Evolutionary conservation across 92 coral and sea anemone genomes (phyloP).

Genomic region (Phymanthus crucifer): DNA sequence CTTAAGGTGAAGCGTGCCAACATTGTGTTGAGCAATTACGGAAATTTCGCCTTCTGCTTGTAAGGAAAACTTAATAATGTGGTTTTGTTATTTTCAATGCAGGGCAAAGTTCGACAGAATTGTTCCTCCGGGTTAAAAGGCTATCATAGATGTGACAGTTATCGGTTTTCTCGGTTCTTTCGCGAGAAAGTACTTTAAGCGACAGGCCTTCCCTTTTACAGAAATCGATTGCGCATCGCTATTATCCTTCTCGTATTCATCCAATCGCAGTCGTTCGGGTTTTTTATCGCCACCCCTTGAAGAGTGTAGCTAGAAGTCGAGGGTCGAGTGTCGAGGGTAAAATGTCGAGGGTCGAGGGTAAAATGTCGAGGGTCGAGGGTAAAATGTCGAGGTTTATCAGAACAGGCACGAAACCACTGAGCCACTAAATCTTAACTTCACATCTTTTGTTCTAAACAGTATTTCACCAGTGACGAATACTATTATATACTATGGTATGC

Average conservation of each 20-base stretch:
- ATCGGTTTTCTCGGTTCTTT: neutral
- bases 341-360: too few relatives aligned
- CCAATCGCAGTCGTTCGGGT: neutral
- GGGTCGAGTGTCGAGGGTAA: too few relatives aligned
- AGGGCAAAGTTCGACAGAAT: neutral
- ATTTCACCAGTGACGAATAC: too few relatives aligned
- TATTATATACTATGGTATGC: too few relatives aligned
- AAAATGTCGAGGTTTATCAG: too few relatives aligned
- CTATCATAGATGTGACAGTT: neutral
- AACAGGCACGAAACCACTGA: too few relatives aligned
- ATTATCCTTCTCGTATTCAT: neutral
- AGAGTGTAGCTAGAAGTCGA: too few relatives aligned
- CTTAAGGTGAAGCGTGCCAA: neutral
- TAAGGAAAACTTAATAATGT: neutral
- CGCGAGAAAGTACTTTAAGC: neutral
- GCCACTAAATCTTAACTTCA: too few relatives aligned
- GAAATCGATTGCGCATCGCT: neutral
- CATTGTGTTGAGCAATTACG: conserved; percentile 6
- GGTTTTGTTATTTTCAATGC: neutral
- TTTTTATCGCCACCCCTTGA: conserved; percentile 2
- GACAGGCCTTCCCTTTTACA: neutral
- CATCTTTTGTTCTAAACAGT: too few relatives aligned
- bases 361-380: too few relatives aligned
- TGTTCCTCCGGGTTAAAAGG: neutral
- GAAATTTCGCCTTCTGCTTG: neutral